Evolutionary conservation across 2,113 vertebrate genomes (phyloP), one percentile per base, ranked within the genome.

Genomic region (Rhagologus leucostigma): DNA sequence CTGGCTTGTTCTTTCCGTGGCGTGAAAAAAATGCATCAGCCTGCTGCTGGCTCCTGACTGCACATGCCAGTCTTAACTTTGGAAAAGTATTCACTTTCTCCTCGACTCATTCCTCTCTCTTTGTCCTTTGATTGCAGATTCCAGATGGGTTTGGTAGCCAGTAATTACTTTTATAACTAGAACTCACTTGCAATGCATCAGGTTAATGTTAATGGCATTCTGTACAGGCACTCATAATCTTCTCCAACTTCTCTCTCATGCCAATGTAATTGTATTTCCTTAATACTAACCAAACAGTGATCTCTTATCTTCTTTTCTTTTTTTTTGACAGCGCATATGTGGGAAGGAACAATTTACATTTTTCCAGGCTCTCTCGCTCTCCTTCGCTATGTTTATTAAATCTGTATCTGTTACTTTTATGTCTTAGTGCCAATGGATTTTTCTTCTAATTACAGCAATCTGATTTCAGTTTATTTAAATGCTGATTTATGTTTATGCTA

Each of bases 111-210:
- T 95, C 92, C 93, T 97, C 95, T 94, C 92, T 79, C 56, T 93
- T 70, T 96, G 89, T 95, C 95, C 89, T 90, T 95, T 97, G 97
- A 97, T 96, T 95, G 94, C 94, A 86, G 84, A 97, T 97, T 97
- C 95, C 97, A 97, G 97, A 98, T 98, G 95, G 96, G 94, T 97
- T 98, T 41, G 29, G 94, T 97, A 97, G 97, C 94, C 97, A 96
- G 96, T 98, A 98, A 98, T 98, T 98, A 97, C 97, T 95, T 97
- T 91, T 97, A 91, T 96, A 97, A 97, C 96, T 96, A 96, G 94
- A 96, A 96, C 92, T 97, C 91, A 49, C 94, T 97, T 90, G 96
- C 94, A 95, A 93, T 97, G 90, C 93, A 95, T 97, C 96, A 96
- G 97, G 97, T 98, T 98, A 97, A 97, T 89, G 94, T 93, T 97